These are phyloP conservation scores for Microchrysa polita DNA, from an alignment of 2,888 invertebrate species.

Conservation along the genomic window DNA sequence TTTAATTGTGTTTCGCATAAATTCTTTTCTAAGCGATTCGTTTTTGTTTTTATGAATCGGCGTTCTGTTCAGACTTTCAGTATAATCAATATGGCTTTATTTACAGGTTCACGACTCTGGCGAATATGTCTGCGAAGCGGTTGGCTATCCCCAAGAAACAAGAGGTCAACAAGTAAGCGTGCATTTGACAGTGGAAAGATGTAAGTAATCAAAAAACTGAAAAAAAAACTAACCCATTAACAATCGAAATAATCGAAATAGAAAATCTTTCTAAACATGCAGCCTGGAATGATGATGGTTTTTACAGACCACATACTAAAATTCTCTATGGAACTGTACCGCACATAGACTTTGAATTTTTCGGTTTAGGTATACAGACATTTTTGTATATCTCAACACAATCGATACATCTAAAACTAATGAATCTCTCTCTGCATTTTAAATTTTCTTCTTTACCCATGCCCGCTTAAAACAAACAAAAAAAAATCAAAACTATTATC, in stretches of 20 bases:
- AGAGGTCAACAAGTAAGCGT: conserved; percentile 76
- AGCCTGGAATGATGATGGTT: conserved; percentile 63
- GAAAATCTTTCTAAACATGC: conserved; percentile 52
- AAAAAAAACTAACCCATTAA: too few relatives aligned
- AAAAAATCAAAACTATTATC: background rate
- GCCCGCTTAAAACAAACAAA: background rate
- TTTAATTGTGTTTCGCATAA: too few relatives aligned
- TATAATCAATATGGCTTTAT: too few relatives aligned
- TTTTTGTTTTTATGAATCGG: too few relatives aligned
- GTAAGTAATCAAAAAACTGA: conserved; percentile 77
- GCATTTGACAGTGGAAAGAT: conserved; percentile 76
- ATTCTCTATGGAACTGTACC: conserved; percentile 69
- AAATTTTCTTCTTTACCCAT: background rate
- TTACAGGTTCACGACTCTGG: conserved; percentile 77
- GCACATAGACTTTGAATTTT: conserved; percentile 69
- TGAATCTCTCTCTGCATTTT: conserved; percentile 32
- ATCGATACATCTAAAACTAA: conserved; percentile 15
- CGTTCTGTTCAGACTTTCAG: too few relatives aligned
- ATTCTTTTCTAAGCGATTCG: too few relatives aligned
- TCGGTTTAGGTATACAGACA: conserved; percentile 67
- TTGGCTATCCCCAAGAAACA: conserved; percentile 70
- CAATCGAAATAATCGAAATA: too few relatives aligned
- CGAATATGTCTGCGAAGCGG: conserved; percentile 84
- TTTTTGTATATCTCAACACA: background rate
- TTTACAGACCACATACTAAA: conserved; percentile 60